Evolutionary conservation across 2,113 vertebrate genomes (phyloP).

Genomic region (Paracanthobrama guichenoti): DNA sequence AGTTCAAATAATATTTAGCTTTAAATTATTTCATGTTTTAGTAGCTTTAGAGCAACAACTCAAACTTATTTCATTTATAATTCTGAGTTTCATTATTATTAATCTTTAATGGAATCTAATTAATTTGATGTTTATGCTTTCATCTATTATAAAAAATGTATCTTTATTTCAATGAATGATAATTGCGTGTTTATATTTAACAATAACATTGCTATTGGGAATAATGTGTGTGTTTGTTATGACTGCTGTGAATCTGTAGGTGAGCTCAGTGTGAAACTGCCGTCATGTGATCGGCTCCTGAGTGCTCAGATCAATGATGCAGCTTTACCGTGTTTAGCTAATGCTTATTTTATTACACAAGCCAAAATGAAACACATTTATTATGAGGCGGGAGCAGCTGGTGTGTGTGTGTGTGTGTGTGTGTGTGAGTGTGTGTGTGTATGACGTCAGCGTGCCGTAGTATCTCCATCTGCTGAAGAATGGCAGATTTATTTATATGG

Average conservation of each 20-base stretch:
- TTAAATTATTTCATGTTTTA: no score
- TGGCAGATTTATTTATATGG: conserved; percentile 55
- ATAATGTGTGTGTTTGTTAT: background rate
- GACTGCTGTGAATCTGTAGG: background rate
- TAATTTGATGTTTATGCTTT: background rate
- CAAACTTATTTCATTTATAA: no score
- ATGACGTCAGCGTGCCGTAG: conserved; percentile 59
- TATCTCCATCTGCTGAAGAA: conserved; percentile 63
- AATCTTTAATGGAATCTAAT: no score
- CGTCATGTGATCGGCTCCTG: conserved; percentile 11
- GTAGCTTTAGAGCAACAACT: no score
- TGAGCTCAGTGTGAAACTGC: conserved; percentile 7
- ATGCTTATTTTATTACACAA: conserved; percentile 55
- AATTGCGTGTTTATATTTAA: background rate
- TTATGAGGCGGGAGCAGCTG: conserved; percentile 60
- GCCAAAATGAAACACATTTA: conserved; percentile 59
- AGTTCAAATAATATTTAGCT: no score
- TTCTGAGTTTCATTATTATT: no score
- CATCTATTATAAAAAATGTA: background rate
- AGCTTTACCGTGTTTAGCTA: conserved; percentile 48
- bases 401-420: conserved; percentile 21
- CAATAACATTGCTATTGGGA: no score
- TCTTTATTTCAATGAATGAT: no score
- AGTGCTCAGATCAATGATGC: conserved; percentile 51
- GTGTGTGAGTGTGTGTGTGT: conserved; percentile 40